Percentiles rank a stretch among this genome's conserved stretches.
Evolutionary conservation across 2,888 invertebrate species (phyloP).

Genomic region (Sclerodermus sp.): DNA sequence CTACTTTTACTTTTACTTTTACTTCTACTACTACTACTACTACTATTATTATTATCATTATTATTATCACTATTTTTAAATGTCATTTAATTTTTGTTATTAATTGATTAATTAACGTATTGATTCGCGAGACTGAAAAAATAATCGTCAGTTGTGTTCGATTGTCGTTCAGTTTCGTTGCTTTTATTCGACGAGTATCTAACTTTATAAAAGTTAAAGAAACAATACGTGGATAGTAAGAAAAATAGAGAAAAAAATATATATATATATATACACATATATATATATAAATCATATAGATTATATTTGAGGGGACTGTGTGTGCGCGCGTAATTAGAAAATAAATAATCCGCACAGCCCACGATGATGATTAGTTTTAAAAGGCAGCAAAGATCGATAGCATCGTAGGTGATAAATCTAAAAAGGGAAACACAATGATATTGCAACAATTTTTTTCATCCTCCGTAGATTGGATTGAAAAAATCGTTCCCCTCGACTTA

Average conservation of each 20-base stretch:
- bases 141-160: constrained; percentile 2
- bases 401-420: constrained; percentile 18
- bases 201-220: constrained; percentile 32
- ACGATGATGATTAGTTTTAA: too few species aligned
- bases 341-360: too few species aligned
- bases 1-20: too few species aligned
- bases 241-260: too few species aligned
- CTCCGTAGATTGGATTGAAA: too few species aligned
- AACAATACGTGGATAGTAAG: constrained; percentile 8
- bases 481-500: too few species aligned
- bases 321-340: too few species aligned
- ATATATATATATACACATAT: too few species aligned
- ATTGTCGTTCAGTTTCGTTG: constrained; percentile 10
- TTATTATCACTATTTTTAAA: neutral
- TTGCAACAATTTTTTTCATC: too few species aligned
- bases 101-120: neutral
- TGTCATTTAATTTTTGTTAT: neutral
- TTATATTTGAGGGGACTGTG: too few species aligned
- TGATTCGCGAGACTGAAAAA: neutral
- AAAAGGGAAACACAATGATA: constrained; percentile 4
- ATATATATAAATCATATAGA: too few species aligned
- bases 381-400: too few species aligned
- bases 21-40: neutral
- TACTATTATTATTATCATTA: neutral
- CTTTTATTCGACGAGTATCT: constrained; percentile 32